Base-by-base conservation (phyloP, 1,140 invertebrate species). In the Drosophila teissieri region DNA sequence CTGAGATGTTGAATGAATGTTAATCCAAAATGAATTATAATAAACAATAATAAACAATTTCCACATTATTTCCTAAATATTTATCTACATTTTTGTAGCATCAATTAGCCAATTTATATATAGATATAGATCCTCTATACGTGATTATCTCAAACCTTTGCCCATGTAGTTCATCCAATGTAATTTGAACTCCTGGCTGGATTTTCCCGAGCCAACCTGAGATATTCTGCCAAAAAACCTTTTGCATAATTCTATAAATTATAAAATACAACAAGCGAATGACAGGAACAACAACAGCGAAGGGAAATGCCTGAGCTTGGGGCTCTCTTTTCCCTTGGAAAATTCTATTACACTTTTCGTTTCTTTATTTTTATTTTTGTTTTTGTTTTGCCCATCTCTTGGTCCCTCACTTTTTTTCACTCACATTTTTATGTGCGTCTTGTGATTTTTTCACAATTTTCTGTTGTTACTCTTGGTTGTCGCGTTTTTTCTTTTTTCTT, bases 381-480 rank as follows among this genome's bases (percentile, higher is more conserved):
- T 70, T 62, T 40, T 15, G 3, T 53, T 24, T 45, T 22, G 42
- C 42, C 17, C 56, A 37, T 24, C 11, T 12, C 57, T 14, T 22
- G 55, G 27, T 37, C 17, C 12, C 45, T 24, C 37, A 17, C n/a
- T 27, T 42, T 63, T 49, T 64, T 39, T 40, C 17, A 37, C 57
- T 77, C 44, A 61, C 62, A 68, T 84, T 83, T 52, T 84, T 84
- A 84, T 84, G 77, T 85, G 81, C 81, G 80, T 70, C 80, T 62
- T 83, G 80, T 70, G 80, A 75, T 69, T 84, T 64, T 62, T 56
- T 75, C 72, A 53, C 68, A 73, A 61, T 75, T 67, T 64, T 62
- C 62, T 54, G 64, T 69, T 70, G 67, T 70, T 70, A 51, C 27
- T 53, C 53, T 24, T 64, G 10, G 63, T 15, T 51, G n/a, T 31